Evolutionary conservation across 2,888 invertebrate genomes (phyloP), one percentile per base, ranked within the genome.

Genomic region (Hyppa rectilinea): DNA sequence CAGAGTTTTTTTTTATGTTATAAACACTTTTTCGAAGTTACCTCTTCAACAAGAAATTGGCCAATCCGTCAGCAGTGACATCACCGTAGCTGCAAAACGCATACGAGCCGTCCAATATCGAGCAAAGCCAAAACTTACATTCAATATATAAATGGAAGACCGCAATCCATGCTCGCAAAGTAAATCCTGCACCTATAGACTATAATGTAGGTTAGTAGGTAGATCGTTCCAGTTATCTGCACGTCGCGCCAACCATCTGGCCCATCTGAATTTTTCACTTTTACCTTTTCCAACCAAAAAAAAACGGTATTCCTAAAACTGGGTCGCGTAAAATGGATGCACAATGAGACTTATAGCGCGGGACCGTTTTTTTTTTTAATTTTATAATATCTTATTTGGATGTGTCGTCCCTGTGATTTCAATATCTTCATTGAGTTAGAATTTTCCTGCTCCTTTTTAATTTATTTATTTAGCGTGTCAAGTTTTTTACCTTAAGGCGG

Each of bases 181-280:
- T 81, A 78, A 78, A 85, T 71, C 64, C 70, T 66, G 43, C 43
- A 20, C 36, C 38, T 67, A 80, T 38, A 62, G 12, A 56, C n/a
- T 53, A 45, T 40, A n/a, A 73, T 72, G 47, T 83, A 76, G 88
- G 89, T 89, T 83, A 88, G 81, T 86, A 67, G 85, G 81, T 86
- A 67, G 85, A 80, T 69, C 87, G 73, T 70, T 78, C 78, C 78
- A 75, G 71, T 74, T 77, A 80, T 84, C 80, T 64, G 67, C 65
- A 67, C 62, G 61, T 71, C 79, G 45, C 88, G 88, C 83, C 75
- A 81, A 83, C 90, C 90, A 90, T 86, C 88, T 90, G 90, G 80
- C 78, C 78, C 70, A 71, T 79, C 76, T 84, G 78, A 87, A 87
- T 85, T 85, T 87, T 89, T 90, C 86, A 87, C 87, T 86, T 84